phyloP scores from a whole-genome alignment of 2,797 vertebrate species.

The Typhlichthys eigenmanni region DNA sequence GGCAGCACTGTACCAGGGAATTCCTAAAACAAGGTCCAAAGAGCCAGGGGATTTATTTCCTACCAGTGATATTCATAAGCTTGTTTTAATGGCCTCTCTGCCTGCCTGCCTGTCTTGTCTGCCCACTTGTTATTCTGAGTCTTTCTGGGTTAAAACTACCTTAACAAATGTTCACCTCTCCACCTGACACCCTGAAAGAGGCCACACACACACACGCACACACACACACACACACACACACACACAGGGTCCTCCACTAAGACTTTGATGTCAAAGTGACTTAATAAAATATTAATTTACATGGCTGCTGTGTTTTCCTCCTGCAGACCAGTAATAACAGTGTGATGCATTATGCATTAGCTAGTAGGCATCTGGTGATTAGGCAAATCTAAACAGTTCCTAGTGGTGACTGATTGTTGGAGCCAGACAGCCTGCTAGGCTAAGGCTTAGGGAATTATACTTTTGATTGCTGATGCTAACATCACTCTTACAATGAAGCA shows the following conservation, averaged over 20 bases:
- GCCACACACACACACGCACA: background rate
- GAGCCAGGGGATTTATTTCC: background rate
- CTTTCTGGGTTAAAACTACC: conserved; percentile 39
- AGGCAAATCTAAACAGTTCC: conserved; percentile 40
- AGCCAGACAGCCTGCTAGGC: conserved; percentile 11
- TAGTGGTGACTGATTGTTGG: conserved; percentile 25
- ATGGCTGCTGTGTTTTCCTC: conserved; percentile 64
- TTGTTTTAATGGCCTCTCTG: conserved; percentile 7
- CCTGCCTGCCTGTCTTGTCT: background rate
- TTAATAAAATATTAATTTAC: conserved; percentile 77
- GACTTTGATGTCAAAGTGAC: conserved; percentile 60
- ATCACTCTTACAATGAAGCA: conserved; percentile 31
- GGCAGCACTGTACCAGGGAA: too few relatives aligned
- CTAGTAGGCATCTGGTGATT: conserved; percentile 60
- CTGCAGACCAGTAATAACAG: conserved; percentile 65
- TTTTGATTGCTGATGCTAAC: conserved; percentile 41
- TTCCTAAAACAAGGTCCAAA: background rate
- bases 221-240: conserved; percentile 14
- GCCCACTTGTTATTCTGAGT: conserved; percentile 6
- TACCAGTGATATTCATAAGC: conserved; percentile 20
- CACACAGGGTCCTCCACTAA: conserved; percentile 38
- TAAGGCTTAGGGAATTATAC: conserved; percentile 17
- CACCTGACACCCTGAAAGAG: conserved; percentile 28
- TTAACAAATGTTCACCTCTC: conserved; percentile 57
- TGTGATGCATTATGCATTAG: conserved; percentile 74